These are phyloP conservation scores for Sinentomon sp. DNA, from an alignment of 2,888 invertebrate genomes.

Conservation along the genomic window DNA sequence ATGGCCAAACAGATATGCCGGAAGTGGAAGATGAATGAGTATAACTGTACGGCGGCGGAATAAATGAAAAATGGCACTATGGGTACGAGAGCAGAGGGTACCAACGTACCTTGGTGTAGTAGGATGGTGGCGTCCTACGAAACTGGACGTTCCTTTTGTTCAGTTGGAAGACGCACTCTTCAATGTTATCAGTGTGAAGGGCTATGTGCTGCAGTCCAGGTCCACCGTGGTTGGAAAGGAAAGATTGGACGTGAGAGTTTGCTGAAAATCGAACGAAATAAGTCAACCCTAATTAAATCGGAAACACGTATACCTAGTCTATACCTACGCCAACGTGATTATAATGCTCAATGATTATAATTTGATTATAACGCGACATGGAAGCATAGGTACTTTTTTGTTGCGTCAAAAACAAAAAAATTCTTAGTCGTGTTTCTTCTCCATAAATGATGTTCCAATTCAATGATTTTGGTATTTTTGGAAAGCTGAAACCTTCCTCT, in stretches of 20 bases:
- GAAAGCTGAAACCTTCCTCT: too few relatives aligned
- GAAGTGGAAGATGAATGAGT: neutral
- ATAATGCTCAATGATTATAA: too few relatives aligned
- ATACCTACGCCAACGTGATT: too few relatives aligned
- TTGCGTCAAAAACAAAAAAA: too few relatives aligned
- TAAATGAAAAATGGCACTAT: neutral
- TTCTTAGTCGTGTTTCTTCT: too few relatives aligned
- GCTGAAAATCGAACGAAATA: conserved; percentile 15
- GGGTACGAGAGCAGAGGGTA: conserved; percentile 15
- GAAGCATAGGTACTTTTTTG: too few relatives aligned
- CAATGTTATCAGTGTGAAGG: conserved; percentile 20
- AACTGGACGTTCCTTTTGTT: conserved; percentile 20
- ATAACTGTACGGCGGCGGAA: neutral
- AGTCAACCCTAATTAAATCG: conserved; percentile 1
- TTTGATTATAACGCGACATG: too few relatives aligned
- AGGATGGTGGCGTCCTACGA: conserved; percentile 22
- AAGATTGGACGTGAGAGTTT: conserved; percentile 22
- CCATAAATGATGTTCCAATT: too few relatives aligned
- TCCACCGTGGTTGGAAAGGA: conserved; percentile 21
- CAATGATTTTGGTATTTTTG: too few relatives aligned
- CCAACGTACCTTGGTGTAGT: conserved; percentile 21
- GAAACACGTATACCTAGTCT: too few relatives aligned
- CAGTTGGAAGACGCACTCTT: conserved; percentile 19
- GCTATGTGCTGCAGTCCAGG: conserved; percentile 25
- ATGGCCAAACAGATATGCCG: too few relatives aligned